A percentile compares a stretch with the other conserved stretches of the same genome.
Evolutionary conservation across 1,140 invertebrate genomes (phyloP).

Genomic region (Manduca sexta): DNA sequence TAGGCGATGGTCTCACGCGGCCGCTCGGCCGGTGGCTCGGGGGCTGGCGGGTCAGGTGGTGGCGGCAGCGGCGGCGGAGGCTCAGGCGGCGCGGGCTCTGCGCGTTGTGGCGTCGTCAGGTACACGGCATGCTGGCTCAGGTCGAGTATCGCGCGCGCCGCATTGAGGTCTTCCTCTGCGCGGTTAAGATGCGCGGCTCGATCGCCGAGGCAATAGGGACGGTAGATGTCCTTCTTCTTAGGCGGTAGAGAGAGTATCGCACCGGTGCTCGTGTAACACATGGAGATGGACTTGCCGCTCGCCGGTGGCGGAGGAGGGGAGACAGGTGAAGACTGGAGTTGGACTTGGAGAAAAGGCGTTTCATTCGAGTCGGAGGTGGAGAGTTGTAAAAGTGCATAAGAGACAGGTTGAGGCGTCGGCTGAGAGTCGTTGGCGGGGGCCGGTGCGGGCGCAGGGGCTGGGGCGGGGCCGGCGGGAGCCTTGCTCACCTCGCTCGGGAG

Average conservation of each 20-base stretch:
- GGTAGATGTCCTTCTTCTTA: slow-evolving; percentile 91
- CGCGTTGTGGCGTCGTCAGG: slow-evolving; percentile 71
- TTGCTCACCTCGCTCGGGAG: slow-evolving; percentile 74
- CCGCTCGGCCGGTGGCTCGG: slow-evolving; percentile 36
- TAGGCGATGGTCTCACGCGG: slow-evolving; percentile 87
- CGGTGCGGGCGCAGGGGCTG: slow-evolving; percentile 43
- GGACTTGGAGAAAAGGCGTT: slow-evolving; percentile 59
- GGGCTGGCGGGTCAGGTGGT: slow-evolving; percentile 21
- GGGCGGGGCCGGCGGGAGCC: slow-evolving; percentile 47
- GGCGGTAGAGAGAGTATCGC: slow-evolving; percentile 86
- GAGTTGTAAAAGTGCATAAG: slow-evolving; percentile 80
- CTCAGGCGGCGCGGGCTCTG: slow-evolving; percentile 80
- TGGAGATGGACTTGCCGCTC: slow-evolving; percentile 79
- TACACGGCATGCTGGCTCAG: slow-evolving; percentile 88
- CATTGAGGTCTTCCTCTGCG: slow-evolving; percentile 85
- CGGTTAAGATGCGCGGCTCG: slow-evolving; percentile 74
- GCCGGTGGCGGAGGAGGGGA: slow-evolving; percentile 69
- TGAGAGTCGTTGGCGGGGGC: slow-evolving; percentile 53
- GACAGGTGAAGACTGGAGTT: slow-evolving; percentile 62
- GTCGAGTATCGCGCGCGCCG: slow-evolving; percentile 90
- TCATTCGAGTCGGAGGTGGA: slow-evolving; percentile 70
- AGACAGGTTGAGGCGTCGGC: slow-evolving; percentile 68
- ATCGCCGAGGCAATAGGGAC: slow-evolving; percentile 86
- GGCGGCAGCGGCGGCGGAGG: slow-evolving; percentile 35
- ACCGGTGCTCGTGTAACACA: slow-evolving; percentile 89